Evolutionary conservation across 2,113 vertebrate genomes (phyloP).

Genomic region (Caloenas nicobarica): DNA sequence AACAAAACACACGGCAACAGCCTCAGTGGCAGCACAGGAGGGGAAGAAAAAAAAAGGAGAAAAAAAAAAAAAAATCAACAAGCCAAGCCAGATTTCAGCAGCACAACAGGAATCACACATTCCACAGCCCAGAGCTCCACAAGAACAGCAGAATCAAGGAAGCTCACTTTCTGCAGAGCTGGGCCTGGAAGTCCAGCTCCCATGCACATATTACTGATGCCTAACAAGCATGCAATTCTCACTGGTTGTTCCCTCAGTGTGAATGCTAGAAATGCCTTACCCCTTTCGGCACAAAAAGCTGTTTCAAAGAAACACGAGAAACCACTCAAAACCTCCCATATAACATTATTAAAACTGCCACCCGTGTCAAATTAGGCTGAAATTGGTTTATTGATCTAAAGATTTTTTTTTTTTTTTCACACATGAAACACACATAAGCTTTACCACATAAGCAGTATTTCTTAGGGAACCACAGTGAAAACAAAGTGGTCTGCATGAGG

Average conservation of each 20-base stretch:
- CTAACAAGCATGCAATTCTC: not conserved
- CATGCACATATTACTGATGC: not conserved
- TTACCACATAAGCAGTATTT: not conserved
- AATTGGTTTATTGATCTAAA: not conserved
- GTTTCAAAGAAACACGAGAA: not conserved
- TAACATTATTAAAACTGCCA: not conserved
- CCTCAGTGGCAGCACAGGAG: not conserved
- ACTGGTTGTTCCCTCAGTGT: not conserved
- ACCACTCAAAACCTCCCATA: not conserved
- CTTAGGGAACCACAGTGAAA: not conserved
- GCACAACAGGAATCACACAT: not conserved
- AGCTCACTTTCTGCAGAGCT: not conserved
- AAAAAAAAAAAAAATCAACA: not conserved
- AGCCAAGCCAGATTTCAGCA: not conserved
- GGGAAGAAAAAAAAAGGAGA: no score
- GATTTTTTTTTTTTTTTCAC: not conserved
- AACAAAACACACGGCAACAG: not conserved
- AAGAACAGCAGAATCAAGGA: not conserved
- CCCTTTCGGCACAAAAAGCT: not conserved
- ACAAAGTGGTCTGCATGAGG: not conserved
- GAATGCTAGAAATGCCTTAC: not conserved
- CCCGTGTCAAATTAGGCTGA: not conserved
- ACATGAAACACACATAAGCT: not conserved
- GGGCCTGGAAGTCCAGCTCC: not conserved
- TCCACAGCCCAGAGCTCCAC: not conserved